phyloP scores from a whole-genome alignment of 2,888 invertebrate genomes.

The Sarcophaga caerulescens region DNA sequence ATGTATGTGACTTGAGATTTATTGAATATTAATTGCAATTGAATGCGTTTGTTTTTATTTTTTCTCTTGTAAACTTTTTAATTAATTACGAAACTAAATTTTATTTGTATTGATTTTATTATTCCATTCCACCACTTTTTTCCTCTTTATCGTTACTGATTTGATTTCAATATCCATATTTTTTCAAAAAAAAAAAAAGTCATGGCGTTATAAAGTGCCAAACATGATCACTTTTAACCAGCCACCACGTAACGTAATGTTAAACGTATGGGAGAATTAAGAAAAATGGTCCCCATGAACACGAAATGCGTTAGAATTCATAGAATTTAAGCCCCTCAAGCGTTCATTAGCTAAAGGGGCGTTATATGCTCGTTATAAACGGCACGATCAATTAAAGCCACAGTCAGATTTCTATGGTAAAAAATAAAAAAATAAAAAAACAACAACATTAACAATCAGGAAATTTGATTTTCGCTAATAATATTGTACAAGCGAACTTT shows the following conservation, averaged over 20 bases:
- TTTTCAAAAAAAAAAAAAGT: not conserved
- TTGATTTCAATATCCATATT: conserved; percentile 27
- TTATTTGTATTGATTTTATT: conserved; percentile 61
- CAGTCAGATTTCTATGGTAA: conserved; percentile 36
- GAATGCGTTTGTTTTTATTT: not conserved
- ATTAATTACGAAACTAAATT: conserved; percentile 19
- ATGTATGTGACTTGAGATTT: conserved; percentile 3
- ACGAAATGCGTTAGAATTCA: conserved; percentile 62
- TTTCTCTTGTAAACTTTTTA: not conserved
- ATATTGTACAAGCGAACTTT: conserved; percentile 40
- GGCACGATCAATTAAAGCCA: conserved; percentile 70
- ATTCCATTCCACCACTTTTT: conserved; percentile 60
- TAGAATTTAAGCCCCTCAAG: conserved; percentile 72
- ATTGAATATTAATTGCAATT: conserved; percentile 19
- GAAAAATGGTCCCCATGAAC: conserved; percentile 34
- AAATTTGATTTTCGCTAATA: conserved; percentile 77
- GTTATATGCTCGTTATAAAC: conserved; percentile 73
- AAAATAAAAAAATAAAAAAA: conserved; percentile 28
- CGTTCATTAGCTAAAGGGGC: conserved; percentile 79
- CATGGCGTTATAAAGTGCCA: conserved; percentile 63
- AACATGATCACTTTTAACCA: conserved; percentile 62
- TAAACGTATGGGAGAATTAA: conserved; percentile 10
- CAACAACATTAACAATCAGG: conserved; percentile 74
- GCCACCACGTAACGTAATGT: not conserved
- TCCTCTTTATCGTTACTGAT: conserved; percentile 22